Conservation (phyloP, 2,888 invertebrate species). For the Cotesia congregata region DNA sequence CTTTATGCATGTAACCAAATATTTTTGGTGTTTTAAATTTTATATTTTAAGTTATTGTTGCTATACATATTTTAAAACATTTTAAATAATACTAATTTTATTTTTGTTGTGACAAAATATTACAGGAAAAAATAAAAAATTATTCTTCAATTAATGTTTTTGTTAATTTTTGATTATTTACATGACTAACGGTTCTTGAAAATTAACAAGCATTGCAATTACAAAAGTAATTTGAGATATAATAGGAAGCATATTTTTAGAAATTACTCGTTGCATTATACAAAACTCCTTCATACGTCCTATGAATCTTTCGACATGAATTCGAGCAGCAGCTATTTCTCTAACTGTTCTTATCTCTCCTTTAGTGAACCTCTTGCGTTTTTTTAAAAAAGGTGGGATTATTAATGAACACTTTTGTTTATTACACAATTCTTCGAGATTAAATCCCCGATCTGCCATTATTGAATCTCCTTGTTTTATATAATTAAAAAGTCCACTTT, state of each 20-base stretch:
- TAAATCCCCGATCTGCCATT: conserved; percentile 51
- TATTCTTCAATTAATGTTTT: conserved; percentile 15
- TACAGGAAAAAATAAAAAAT: no score
- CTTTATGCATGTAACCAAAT: no score
- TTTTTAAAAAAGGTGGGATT: no score
- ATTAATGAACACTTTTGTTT: no score
- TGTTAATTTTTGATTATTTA: conserved; percentile 21
- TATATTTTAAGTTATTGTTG: no score
- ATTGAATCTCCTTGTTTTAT: conserved; percentile 45
- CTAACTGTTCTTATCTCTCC: conserved; percentile 35
- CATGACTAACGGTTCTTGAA: conserved; percentile 34
- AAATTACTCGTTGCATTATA: conserved; percentile 34
- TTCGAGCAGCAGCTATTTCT: conserved; percentile 44
- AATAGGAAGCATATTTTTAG: conserved; percentile 37
- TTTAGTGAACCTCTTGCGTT: no score
- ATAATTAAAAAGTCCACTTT: conserved; percentile 40
- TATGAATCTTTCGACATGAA: conserved; percentile 47
- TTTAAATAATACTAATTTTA: no score
- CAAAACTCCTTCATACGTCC: conserved; percentile 45
- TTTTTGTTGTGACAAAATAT: no score
- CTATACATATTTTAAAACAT: no score
- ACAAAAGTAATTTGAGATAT: conserved; percentile 39
- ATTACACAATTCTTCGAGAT: conserved; percentile 43
- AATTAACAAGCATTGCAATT: conserved; percentile 37
- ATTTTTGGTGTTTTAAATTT: no score